A percentile compares a stretch with the other conserved stretches of the same genome.
These are phyloP conservation scores for Neogobius melanostomus DNA, from an alignment of 2,113 vertebrate genomes.

Conservation along the genomic window DNA sequence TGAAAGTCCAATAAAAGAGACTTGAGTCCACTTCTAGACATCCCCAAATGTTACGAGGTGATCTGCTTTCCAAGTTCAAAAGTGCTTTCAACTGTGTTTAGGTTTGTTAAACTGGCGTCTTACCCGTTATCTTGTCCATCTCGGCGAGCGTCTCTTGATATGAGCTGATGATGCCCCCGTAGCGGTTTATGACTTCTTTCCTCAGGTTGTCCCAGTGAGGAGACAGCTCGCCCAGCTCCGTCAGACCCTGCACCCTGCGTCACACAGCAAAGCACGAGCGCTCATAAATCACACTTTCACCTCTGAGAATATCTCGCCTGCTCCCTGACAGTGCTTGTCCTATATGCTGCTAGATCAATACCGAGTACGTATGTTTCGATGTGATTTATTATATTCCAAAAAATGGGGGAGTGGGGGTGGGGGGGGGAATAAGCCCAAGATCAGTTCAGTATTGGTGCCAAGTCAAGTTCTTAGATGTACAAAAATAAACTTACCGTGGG, in stretches of 20 bases:
- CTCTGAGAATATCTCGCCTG: neutral
- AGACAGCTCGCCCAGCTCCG: slow-evolving; percentile 93
- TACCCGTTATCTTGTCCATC: slow-evolving; percentile 90
- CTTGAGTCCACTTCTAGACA: too few species aligned
- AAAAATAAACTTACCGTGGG: too few species aligned
- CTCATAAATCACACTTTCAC: slow-evolving; percentile 7
- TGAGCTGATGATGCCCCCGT: slow-evolving; percentile 86
- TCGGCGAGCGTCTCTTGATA: slow-evolving; percentile 92
- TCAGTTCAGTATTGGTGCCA: too few species aligned
- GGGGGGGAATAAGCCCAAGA: too few species aligned
- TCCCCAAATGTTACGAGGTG: too few species aligned
- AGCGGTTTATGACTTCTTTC: slow-evolving; percentile 90
- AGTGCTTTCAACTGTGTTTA: neutral
- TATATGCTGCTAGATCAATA: slow-evolving; percentile 7
- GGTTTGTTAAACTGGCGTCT: neutral
- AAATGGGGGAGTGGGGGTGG: too few species aligned
- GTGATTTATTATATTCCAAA: neutral
- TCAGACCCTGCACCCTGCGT: slow-evolving; percentile 89
- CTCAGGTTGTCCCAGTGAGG: slow-evolving; percentile 97
- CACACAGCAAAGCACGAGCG: slow-evolving; percentile 13
- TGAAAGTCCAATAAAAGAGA: too few species aligned
- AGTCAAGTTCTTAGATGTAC: too few species aligned
- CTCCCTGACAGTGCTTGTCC: neutral
- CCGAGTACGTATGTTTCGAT: neutral
- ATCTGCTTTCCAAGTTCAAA: too few species aligned